These are phyloP conservation scores for Prosopocoilus inquinatus DNA, from an alignment of 2,888 invertebrate species.

Conservation along the genomic window DNA sequence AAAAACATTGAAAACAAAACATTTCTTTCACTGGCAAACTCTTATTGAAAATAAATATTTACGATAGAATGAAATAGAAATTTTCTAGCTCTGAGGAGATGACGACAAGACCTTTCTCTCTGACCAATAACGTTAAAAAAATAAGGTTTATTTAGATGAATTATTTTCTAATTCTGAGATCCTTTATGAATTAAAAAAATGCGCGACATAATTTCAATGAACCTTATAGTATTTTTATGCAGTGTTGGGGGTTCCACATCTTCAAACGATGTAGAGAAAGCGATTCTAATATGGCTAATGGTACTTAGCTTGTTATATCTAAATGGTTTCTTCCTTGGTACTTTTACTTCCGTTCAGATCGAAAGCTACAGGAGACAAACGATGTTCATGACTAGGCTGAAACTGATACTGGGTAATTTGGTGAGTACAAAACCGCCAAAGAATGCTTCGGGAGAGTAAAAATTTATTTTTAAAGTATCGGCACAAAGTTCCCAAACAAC, in stretches of 20 bases:
- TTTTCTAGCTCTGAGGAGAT: no score
- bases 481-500: conserved; percentile 13
- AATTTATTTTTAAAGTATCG: conserved; percentile 1
- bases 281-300: conserved; percentile 21
- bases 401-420: conserved; percentile 19
- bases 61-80: no score
- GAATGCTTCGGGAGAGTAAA: not conserved
- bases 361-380: conserved; percentile 26
- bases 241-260: conserved; percentile 13
- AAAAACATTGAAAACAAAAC: no score
- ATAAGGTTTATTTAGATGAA: no score
- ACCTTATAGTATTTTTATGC: not conserved
- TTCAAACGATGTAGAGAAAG: conserved; percentile 17
- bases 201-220: no score
- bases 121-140: no score
- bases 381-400: conserved; percentile 18
- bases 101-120: no score
- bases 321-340: conserved; percentile 29
- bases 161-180: no score
- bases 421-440: conserved; percentile 10
- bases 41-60: no score
- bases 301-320: conserved; percentile 24
- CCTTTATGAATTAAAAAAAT: not conserved
- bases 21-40: no score
- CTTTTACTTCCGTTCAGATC: conserved; percentile 29